Evolutionary conservation across 2,888 invertebrate species (phyloP), one percentile per base, ranked within the genome.

Genomic region (Andrena flavipes): DNA sequence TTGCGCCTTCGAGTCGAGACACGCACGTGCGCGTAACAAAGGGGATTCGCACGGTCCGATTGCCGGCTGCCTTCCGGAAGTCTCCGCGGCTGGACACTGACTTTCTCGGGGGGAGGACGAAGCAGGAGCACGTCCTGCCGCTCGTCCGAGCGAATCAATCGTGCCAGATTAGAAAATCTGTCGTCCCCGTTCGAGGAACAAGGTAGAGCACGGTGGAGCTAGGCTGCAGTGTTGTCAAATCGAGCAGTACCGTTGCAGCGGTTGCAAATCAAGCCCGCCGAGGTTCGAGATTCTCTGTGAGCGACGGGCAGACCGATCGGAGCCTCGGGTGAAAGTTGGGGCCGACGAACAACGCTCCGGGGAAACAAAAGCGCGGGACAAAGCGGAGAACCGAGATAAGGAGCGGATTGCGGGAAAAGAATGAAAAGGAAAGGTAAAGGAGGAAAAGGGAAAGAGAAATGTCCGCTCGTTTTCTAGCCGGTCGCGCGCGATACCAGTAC

Each of bases 1-100:
- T 42, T 8, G 16, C n/a, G 42, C 51, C 33, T 48, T 68, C 13
- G 65, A 65, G 60, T 26, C 23, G 70, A n/a, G 54, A 48, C 63
- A 77, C 73, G 76, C 82, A 82, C 80, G 84, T 81, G 84, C 79
- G 64, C 71, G 67, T 76, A 82, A 87, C 87, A 86, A 87, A 82
- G 82, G 70, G 63, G 68, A 82, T 85, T 87, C 80, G 13, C 87
- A 81, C 80, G 78, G 63, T 74, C 68, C 76, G 79, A 79, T 79
- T 84, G 62, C 68, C 51, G 42, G 0, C 48, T 3, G 49, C 51
- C 68, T 76, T 63, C 69, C 68, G 77, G 33, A 65, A 59, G 48
- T 20, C 54, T 20, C 16, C 42, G 7, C 35, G 30, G 26, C 35
- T 30, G 65, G 60, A 48, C 64, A 7, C n/a, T 51, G 70, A 76